Percentiles rank a stretch among this genome's conserved stretches.
Evolutionary conservation across 2,888 invertebrate species (phyloP).

Genomic region (Lithophane leautieri): DNA sequence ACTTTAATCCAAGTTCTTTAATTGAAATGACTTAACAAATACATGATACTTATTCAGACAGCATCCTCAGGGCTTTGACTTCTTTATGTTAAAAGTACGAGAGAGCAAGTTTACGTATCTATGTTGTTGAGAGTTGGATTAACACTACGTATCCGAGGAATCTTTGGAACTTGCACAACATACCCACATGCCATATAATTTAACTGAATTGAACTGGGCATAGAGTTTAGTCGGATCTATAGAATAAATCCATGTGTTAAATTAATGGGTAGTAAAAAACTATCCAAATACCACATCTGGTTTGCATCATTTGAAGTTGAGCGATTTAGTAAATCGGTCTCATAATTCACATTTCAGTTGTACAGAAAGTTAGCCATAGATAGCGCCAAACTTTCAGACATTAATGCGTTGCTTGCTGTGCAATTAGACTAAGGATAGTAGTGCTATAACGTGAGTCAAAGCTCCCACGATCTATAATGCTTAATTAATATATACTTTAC

Average conservation of each 20-base stretch:
- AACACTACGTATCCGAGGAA: constrained; percentile 37
- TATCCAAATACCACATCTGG: constrained; percentile 34
- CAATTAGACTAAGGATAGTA: constrained; percentile 21
- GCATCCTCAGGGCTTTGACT: constrained; percentile 45
- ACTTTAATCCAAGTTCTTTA: constrained; percentile 16
- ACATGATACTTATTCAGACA: constrained; percentile 36
- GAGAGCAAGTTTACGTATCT: constrained; percentile 22
- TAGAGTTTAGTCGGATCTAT: constrained; percentile 7
- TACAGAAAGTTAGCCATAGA: constrained; percentile 23
- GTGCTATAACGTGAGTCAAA: constrained; percentile 35
- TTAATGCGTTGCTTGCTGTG: constrained; percentile 14
- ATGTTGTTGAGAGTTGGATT: constrained; percentile 44
- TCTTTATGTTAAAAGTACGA: constrained; percentile 43
- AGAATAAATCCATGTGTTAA: constrained; percentile 12
- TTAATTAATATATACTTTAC: constrained; percentile 46
- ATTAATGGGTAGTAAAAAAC: constrained; percentile 19
- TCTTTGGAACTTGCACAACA: constrained; percentile 48
- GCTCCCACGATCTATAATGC: constrained; percentile 49
- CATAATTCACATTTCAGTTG: constrained; percentile 11
- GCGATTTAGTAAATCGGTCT: constrained; percentile 10
- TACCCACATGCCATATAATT: constrained; percentile 50
- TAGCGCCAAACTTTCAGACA: constrained; percentile 24
- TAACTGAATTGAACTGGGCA: constrained; percentile 30
- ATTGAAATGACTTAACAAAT: constrained; percentile 26
- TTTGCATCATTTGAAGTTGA: constrained; percentile 23